Evolutionary conservation across 2,888 invertebrate species (phyloP), one percentile per base, ranked within the genome.

Genomic region (Adelognathus sp.): DNA sequence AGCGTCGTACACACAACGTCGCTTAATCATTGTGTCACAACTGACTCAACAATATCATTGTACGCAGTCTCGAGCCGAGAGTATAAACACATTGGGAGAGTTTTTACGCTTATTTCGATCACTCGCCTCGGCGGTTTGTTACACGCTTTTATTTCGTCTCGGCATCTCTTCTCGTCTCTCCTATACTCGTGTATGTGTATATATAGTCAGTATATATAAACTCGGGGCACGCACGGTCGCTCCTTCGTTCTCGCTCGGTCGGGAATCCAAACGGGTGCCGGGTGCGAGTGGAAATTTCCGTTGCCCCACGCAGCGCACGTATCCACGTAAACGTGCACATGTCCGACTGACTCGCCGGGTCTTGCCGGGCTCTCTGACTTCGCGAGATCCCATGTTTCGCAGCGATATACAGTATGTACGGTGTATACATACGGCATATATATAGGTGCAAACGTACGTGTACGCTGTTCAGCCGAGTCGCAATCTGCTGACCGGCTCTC

Each of bases 271-370:
- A 54, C 64, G 74, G 80, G 80, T 75, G 80, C 78, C 79, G 61
- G 54, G 76, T 80, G 73, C 75, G 63, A 83, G 82, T 83, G 85
- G 85, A 85, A 85, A 85, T 83, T 85, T 82, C 81, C 85, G 76
- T 72, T 85, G 81, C 80, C 81, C 76, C 81, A 76, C 81, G 80
- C 80, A 69, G 56, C 31, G 73, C 60, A 71, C 66, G 66, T 70
- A 80, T 70, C 46, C 76, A 69, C 76, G 69, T 76, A 67, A 67
- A 79, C 76, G 72, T 71, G 71, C 74, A 79, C 74, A 79, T 79
- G 74, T 79, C 64, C 52, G 69, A 44, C 69, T 69, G 44, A 29
- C 31, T 60, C 27, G 27, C 60, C 33, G 56, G 60, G 46, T 54
- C 58, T 52, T 64, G 66, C 71, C 71, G 39, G 60, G n/a, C 74